These are phyloP conservation scores for Microtus montanus DNA, from an alignment of 2,113 vertebrate genomes.

Conservation along the genomic window DNA sequence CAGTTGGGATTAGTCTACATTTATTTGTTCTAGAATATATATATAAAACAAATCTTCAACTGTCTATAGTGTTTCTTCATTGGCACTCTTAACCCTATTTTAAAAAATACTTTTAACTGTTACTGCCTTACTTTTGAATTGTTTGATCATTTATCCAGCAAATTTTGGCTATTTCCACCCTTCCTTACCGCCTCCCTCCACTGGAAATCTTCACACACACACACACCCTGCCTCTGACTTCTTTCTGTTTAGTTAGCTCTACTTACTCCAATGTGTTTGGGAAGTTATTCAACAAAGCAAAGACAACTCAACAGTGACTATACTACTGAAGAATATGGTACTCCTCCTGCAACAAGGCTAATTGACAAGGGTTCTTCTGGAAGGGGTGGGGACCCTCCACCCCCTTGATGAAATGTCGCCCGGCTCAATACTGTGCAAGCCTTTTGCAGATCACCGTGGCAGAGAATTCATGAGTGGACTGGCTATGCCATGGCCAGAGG, in stretches of 20 bases:
- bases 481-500: neutral
- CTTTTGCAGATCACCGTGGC: too few relatives aligned
- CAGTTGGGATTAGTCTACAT: neutral
- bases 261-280: neutral
- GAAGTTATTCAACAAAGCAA: neutral
- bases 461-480: neutral
- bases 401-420: neutral
- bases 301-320: neutral
- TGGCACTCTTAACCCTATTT: neutral
- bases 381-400: neutral
- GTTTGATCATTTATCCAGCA: neutral
- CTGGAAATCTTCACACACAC: neutral
- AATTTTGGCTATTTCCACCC: neutral
- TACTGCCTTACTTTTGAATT: neutral
- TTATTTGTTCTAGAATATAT: neutral
- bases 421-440: neutral
- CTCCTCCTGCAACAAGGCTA: neutral
- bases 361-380: neutral
- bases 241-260: neutral
- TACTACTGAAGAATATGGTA: neutral
- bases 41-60: too few relatives aligned
- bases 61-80: neutral
- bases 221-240: neutral
- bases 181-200: neutral
- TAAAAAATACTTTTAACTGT: neutral